Evolutionary conservation across 2,113 vertebrate species (phyloP).

Genomic region (Tyto alba): DNA sequence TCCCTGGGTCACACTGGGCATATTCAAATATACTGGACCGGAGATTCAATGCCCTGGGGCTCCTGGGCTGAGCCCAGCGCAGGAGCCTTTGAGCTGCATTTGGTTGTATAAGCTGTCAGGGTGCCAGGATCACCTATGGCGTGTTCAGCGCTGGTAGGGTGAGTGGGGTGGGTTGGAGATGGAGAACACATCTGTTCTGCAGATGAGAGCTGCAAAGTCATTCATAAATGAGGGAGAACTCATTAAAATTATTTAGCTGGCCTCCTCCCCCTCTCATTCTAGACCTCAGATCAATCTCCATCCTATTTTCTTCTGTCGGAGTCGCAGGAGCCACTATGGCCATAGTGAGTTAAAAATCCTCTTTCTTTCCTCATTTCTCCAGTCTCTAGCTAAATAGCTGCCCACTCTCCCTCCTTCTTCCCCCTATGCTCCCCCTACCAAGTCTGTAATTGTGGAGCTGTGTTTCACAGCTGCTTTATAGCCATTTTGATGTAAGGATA

Average conservation of each 20-base stretch:
- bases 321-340: not conserved
- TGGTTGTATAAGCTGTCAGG: conserved; percentile 22
- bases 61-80: not conserved
- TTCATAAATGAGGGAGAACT: not conserved
- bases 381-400: not conserved
- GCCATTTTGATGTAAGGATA: not conserved
- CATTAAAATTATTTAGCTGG: not conserved
- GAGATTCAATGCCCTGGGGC: not conserved
- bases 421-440: not conserved
- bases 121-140: conserved; percentile 32
- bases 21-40: not conserved
- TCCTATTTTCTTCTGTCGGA: accelerated
- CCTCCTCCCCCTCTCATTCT: not conserved
- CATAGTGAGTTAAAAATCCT: not conserved
- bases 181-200: conserved; percentile 44
- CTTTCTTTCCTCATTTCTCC: not conserved
- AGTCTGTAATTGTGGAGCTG: not conserved
- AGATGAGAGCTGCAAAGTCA: not conserved
- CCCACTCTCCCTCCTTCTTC: not conserved
- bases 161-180: not conserved
- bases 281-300: not conserved
- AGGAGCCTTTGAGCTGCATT: not conserved
- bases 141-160: not conserved
- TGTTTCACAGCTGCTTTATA: not conserved
- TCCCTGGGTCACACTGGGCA: not conserved